A percentile compares a stretch with the other conserved stretches of the same genome.
Evolutionary conservation across 2,888 invertebrate species (phyloP).

Genomic region (Mactromeris polynyma): DNA sequence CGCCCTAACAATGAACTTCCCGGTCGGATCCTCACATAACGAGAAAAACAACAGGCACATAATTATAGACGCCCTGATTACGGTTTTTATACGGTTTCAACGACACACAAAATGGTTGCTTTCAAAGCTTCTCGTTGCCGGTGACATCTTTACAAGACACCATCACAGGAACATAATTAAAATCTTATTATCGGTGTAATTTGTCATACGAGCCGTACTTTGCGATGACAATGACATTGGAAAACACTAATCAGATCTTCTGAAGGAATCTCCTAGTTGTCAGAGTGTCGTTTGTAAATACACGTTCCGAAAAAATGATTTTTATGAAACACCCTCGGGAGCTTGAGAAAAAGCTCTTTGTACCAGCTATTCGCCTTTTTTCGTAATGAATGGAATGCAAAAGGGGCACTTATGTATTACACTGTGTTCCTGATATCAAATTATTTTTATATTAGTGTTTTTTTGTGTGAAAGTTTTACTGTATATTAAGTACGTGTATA

Average conservation of each 20-base stretch:
- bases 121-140: neutral
- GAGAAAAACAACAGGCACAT: neutral
- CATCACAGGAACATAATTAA: slow-evolving; percentile 12
- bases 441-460: no score
- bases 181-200: neutral
- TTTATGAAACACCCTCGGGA: no score
- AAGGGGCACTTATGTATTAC: no score
- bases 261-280: neutral
- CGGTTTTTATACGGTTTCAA: neutral
- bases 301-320: no score
- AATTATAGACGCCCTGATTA: neutral
- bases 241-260: neutral
- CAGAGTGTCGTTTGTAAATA: no score
- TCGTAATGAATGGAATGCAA: no score
- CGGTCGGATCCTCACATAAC: neutral
- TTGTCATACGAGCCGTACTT: neutral
- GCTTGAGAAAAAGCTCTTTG: no score
- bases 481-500: no score
- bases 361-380: no score
- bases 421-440: no score
- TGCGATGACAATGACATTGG: slow-evolving; percentile 5
- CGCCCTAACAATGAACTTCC: no score
- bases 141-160: neutral
- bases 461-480: no score
- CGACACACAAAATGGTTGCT: neutral